phyloP scores from a whole-genome alignment of 2,797 vertebrate species.

The Gymnoscopelus microlampas region DNA sequence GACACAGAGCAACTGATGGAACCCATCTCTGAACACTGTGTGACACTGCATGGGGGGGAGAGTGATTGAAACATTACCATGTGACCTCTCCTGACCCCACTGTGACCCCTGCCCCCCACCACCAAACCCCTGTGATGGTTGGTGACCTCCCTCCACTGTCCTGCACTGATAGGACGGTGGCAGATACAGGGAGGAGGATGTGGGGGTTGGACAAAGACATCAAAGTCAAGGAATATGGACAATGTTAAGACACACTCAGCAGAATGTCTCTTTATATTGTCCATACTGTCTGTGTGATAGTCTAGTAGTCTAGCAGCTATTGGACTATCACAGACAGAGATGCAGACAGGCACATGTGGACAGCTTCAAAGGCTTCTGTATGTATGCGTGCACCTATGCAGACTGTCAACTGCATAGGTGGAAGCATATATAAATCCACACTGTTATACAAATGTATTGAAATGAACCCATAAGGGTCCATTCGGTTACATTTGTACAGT shows the following conservation, averaged over 20 bases:
- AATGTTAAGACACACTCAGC: slow-evolving; percentile 1
- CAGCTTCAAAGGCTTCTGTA: no score
- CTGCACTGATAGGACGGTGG: slow-evolving; percentile 3
- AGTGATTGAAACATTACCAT: slow-evolving; percentile 65
- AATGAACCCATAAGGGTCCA: no score
- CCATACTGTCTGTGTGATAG: no score
- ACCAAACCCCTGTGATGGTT: neutral
- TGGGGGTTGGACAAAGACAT: slow-evolving; percentile 56
- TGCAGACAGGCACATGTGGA: no score
- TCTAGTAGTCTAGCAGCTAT: no score
- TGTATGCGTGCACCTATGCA: no score
- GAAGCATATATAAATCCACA: no score
- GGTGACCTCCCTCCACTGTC: slow-evolving; percentile 17
- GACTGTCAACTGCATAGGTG: no score
- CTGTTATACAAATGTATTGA: no score
- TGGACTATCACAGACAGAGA: no score
- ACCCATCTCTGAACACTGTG: slow-evolving; percentile 18
- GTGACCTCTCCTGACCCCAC: slow-evolving; percentile 58
- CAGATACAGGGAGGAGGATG: neutral
- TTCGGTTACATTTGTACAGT: no score
- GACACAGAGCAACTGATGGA: slow-evolving; percentile 43
- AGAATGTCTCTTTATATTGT: no score
- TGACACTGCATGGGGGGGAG: slow-evolving; percentile 31
- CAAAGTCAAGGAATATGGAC: slow-evolving; percentile 21
- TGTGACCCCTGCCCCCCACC: slow-evolving; percentile 21